These are phyloP conservation scores for Artemia sinica DNA, from an alignment of 2,888 invertebrate genomes.

Conservation along the genomic window DNA sequence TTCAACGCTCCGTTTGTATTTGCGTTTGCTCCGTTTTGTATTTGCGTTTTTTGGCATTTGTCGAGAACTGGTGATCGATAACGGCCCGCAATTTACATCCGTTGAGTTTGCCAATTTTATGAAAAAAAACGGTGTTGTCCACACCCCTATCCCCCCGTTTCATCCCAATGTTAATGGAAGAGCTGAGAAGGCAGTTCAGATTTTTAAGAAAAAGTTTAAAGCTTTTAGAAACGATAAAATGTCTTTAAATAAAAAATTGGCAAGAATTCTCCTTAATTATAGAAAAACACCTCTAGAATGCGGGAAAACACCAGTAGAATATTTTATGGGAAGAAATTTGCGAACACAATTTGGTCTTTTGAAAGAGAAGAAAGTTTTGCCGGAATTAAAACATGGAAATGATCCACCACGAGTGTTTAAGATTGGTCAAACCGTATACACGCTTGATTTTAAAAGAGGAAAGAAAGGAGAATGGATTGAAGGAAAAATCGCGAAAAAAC, in stretches of 20 bases:
- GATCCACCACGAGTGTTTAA: too few relatives aligned
- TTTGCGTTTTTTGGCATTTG: too few relatives aligned
- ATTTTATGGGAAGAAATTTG: not conserved
- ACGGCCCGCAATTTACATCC: not conserved
- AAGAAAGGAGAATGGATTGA: too few relatives aligned
- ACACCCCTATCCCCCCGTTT: not conserved
- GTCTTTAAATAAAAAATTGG: not conserved
- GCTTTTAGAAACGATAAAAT: not conserved
- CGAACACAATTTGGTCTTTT: not conserved
- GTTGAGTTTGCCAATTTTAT: not conserved
- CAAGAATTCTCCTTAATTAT: not conserved
- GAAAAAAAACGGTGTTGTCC: not conserved
- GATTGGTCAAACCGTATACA: too few relatives aligned
- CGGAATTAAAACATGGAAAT: too few relatives aligned
- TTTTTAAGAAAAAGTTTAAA: constrained; percentile 9
- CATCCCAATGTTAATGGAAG: not conserved
- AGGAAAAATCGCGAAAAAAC: too few relatives aligned
- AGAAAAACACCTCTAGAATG: not conserved
- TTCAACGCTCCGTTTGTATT: too few relatives aligned
- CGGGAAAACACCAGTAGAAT: not conserved
- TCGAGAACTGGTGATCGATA: not conserved
- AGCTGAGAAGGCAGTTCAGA: not conserved
- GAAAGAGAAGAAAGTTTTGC: too few relatives aligned
- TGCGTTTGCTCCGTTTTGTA: too few relatives aligned
- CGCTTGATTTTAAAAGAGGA: too few relatives aligned